Percentiles rank a stretch among this genome's conserved stretches.
phyloP scores from a whole-genome alignment of 2,113 vertebrate genomes.

The Casuarius casuarius region DNA sequence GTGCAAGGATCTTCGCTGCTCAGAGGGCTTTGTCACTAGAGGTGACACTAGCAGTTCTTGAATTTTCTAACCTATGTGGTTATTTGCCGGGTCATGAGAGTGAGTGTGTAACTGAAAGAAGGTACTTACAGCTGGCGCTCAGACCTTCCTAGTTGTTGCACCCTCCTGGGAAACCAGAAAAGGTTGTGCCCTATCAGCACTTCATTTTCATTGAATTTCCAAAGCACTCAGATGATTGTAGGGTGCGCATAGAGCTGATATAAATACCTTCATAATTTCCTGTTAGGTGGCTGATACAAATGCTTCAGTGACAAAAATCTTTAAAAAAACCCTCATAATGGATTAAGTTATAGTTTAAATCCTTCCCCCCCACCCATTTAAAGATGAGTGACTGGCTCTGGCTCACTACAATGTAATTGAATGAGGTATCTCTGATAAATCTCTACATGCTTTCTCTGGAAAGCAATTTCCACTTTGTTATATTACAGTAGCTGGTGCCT shows the following conservation, averaged over 20 bases:
- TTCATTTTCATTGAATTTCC: neutral
- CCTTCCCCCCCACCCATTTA: accelerated
- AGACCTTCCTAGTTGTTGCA: neutral
- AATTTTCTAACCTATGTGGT: neutral
- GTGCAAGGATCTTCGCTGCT: neutral
- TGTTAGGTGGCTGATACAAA: neutral
- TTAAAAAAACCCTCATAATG: neutral
- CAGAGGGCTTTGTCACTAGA: neutral
- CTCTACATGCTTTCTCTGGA: constrained; percentile 29
- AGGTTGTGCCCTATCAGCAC: neutral
- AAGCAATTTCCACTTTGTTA: constrained; percentile 56
- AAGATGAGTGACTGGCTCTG: neutral
- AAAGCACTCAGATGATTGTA: neutral
- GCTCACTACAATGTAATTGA: constrained; percentile 14
- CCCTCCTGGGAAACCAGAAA: neutral
- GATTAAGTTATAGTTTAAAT: constrained; percentile 17
- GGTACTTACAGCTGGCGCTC: neutral
- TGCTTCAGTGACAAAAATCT: neutral
- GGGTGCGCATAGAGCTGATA: neutral
- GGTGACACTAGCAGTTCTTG: neutral
- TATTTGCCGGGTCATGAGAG: neutral
- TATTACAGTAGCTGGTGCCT: constrained; percentile 23
- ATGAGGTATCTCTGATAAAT: constrained; percentile 44
- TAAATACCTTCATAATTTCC: neutral
- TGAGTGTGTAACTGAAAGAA: neutral